A percentile compares a stretch with the other conserved stretches of the same genome.
phyloP scores from a whole-genome alignment of 2,113 vertebrate genomes.

The Clarias batrachus region DNA sequence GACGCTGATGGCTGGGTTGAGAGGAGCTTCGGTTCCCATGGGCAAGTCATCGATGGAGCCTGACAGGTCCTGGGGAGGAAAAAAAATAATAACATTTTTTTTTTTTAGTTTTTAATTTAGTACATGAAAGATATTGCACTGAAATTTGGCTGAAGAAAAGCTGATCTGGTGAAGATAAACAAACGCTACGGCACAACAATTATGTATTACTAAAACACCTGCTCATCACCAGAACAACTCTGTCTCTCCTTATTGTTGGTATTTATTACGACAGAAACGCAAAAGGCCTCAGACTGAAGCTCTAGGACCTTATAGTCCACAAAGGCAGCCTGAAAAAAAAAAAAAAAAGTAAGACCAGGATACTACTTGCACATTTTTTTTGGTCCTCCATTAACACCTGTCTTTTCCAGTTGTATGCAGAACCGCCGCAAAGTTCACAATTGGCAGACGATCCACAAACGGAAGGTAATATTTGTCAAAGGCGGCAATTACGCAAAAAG shows the following conservation, averaged over 20 bases:
- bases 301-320: not conserved
- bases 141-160: not conserved
- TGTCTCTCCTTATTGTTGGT: not conserved
- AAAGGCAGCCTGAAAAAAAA: not conserved
- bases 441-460: conserved; percentile 16
- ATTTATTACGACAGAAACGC: too few relatives aligned
- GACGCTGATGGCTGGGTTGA: conserved; percentile 83
- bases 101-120: not conserved
- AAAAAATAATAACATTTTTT: too few relatives aligned
- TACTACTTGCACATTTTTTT: not conserved
- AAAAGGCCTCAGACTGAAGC: too few relatives aligned
- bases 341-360: not conserved
- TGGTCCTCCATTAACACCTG: not conserved
- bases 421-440: conserved; percentile 11
- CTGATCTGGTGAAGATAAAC: not conserved
- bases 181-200: not conserved
- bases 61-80: conserved; percentile 80
- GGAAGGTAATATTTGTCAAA: conserved; percentile 31
- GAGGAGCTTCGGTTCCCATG: conserved; percentile 85
- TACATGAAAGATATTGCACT: not conserved
- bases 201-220: not conserved
- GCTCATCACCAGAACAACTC: not conserved
- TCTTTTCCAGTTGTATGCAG: not conserved
- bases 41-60: conserved; percentile 93
- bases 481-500: conserved; percentile 30